Evolutionary conservation across 2,888 invertebrate genomes (phyloP).

Genomic region (Acronicta psi): DNA sequence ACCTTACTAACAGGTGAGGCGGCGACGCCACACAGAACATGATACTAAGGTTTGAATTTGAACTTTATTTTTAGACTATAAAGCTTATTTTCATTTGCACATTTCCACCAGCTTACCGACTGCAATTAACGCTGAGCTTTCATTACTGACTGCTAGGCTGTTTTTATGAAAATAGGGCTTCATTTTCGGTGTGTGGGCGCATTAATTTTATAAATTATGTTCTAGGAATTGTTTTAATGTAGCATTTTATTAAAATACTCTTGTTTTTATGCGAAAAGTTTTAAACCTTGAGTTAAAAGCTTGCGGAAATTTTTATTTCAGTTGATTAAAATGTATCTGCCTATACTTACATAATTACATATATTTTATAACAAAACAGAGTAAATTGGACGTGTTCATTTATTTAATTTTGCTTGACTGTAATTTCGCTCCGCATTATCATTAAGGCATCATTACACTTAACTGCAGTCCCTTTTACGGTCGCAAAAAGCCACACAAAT

Average conservation of each 20-base stretch:
- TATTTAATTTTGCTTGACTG: neutral
- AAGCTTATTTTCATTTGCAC: slow-evolving; percentile 43
- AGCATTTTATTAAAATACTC: slow-evolving; percentile 50
- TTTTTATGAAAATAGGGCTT: slow-evolving; percentile 63
- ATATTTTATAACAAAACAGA: too few relatives aligned
- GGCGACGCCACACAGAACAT: slow-evolving; percentile 87
- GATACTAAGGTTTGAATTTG: slow-evolving; percentile 87
- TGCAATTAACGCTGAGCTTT: slow-evolving; percentile 65
- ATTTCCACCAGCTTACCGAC: slow-evolving; percentile 38
- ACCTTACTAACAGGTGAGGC: slow-evolving; percentile 89
- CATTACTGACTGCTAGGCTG: slow-evolving; percentile 60
- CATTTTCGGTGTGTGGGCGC: slow-evolving; percentile 60
- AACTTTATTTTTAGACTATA: slow-evolving; percentile 71
- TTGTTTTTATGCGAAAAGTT: slow-evolving; percentile 30
- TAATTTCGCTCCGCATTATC: neutral
- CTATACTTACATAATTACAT: neutral
- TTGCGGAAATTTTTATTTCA: slow-evolving; percentile 20
- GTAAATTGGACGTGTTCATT: neutral
- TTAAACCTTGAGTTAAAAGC: slow-evolving; percentile 27
- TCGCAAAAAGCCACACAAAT: slow-evolving; percentile 22
- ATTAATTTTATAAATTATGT: slow-evolving; percentile 59
- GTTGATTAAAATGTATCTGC: slow-evolving; percentile 31
- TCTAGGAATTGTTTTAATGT: slow-evolving; percentile 55
- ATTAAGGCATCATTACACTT: slow-evolving; percentile 28
- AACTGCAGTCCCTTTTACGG: slow-evolving; percentile 24